A percentile compares a stretch with the other conserved stretches of the same genome.
Evolutionary conservation across 2,888 invertebrate species (phyloP).

Genomic region (Dryadula phaetusa): DNA sequence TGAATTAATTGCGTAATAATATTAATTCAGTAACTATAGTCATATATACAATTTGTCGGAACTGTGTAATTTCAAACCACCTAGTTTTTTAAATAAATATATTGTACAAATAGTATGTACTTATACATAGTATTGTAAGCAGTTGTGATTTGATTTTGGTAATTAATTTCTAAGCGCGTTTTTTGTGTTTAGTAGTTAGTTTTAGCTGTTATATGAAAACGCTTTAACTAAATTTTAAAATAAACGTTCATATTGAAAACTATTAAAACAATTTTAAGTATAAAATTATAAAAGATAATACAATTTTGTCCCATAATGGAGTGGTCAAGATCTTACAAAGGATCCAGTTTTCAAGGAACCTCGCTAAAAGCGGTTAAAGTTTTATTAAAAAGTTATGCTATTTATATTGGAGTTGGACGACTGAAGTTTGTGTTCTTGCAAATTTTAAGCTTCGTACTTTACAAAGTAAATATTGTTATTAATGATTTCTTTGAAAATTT

Average conservation of each 20-base stretch:
- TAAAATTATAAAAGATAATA: not conserved
- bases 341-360: slow-evolving; percentile 19
- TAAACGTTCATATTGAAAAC: not conserved
- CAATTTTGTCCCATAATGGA: slow-evolving; percentile 7
- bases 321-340: slow-evolving; percentile 25
- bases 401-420: slow-evolving; percentile 21
- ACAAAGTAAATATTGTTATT: slow-evolving; percentile 14
- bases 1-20: no score
- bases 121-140: no score
- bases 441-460: slow-evolving; percentile 11
- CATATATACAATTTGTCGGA: no score
- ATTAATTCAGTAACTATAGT: no score
- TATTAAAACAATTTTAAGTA: not conserved
- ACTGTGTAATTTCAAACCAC: no score
- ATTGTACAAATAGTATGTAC: no score
- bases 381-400: slow-evolving; percentile 24
- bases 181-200: not conserved
- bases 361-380: slow-evolving; percentile 20
- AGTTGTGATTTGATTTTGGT: no score
- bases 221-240: not conserved
- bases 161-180: no score
- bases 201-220: not conserved
- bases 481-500: not conserved
- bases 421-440: slow-evolving; percentile 22
- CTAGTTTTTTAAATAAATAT: no score